Evolutionary conservation across 2,113 vertebrate genomes (phyloP).

Genomic region (western clawed frog (Xenopus tropicalis)): UCB_Xtro_10.0 CM004451.2:35854501-35855000

Average conservation of each 20-base stretch:
- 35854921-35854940: too few relatives aligned
- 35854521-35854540: too few relatives aligned
- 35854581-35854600: not conserved
- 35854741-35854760: conserved; percentile 6
- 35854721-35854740: conserved; percentile 24
- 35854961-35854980: too few relatives aligned
- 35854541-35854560: too few relatives aligned
- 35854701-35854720: conserved; percentile 8
- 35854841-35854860: not conserved
- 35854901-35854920: too few relatives aligned
- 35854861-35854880: too few relatives aligned
- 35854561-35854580: too few relatives aligned
- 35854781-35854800: not conserved
- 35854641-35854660: conserved; percentile 16
- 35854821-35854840: not conserved
- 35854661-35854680: conserved; percentile 24
- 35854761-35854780: not conserved
- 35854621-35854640: conserved; percentile 5
- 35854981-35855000: too few relatives aligned
- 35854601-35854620: conserved; percentile 18
- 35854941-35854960: too few relatives aligned
- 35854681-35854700: not conserved
- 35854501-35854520: too few relatives aligned
- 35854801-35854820: not conserved
- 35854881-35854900: too few relatives aligned